Base-by-base conservation (phyloP, 2,888 invertebrate species). In the Parnassius smintheus region DNA sequence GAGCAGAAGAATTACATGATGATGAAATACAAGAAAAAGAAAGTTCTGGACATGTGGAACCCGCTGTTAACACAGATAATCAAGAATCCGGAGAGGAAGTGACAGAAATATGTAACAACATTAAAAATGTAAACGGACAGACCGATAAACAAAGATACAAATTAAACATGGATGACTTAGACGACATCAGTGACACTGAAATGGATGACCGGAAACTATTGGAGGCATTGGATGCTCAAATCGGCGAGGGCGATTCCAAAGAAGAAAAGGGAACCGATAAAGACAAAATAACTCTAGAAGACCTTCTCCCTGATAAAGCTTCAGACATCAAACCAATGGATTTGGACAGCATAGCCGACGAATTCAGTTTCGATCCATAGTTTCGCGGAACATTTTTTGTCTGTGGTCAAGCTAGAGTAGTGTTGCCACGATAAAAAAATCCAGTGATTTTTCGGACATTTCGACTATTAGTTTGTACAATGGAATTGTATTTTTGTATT, bases 161-260 rank as follows among this genome's bases (percentile, higher is more conserved):
- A 62, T 55, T 71, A 35, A 65, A 72, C 67, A 61, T 69, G 62
- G 75, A 73, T 1, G 72, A 77, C 41, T 61, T 71, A 13, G 77
- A 75, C 35, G 73, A 74, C 13, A 63, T 72, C 0, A 74, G 72
- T 4, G 78, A 79, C 51, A 58, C 73, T 2, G 81, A 77, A 46
- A 70, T 76, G 4, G 79, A 81, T 2, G 82, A 82, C 51, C 71
- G 63, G 1, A 67, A 68, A 2, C 62, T 80, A 0, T 79, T 80
- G 78, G 77, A 71, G 0, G 80, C 70, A 0, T 44, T 81, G 1
- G 74, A 81, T 41, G 78, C 72, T 1, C 78, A 79, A 12, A 75
- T 77, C 1, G 77, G 71, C 0, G 73, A 75, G n/a, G 66, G 68
- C 58, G 57, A 65, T 9, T 18, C 51, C 8, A 46, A 41, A 22